Evolutionary conservation across 2,888 invertebrate species (phyloP), one percentile per base, ranked within the genome.

Genomic region (Nomada fucata): DNA sequence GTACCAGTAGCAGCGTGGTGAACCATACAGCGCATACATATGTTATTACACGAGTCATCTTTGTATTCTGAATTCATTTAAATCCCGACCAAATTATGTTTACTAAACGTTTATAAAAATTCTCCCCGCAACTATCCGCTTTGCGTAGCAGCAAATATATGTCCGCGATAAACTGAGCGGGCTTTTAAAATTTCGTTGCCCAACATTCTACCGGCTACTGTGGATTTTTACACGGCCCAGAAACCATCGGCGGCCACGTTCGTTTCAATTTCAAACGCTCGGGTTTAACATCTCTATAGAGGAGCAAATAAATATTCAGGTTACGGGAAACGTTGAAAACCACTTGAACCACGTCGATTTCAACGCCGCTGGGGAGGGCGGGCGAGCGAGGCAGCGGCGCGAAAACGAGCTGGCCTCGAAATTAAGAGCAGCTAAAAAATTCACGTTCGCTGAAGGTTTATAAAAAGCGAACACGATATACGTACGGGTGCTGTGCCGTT

Each of bases 281-380:
- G 26, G 50, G 63, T 47, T 64, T 63, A 44, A 64, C 73, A 64
- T 76, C 73, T 73, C 57, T 47, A 65, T 64, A 50, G 53, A 42
- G 47, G 64, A 59, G 76, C 59, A 73, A 76, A 76, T 76, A 76
- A 76, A 76, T 76, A 76, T 76, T 76, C 76, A 76, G 57, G 61
- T 55, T 50, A n/a, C 69, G 57, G 63, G 18, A 20, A 57, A 59
- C 73, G 76, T 64, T 76, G 73, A 64, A 76, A 76, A 76, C 72
- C 63, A 64, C 76, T 76, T 72, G 73, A 64, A 72, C 76, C 72
- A 57, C 72, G 73, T 76, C 64, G 76, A 76, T 71, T 64, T 76
- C 50, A 76, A 42, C 57, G 72, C 47, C 60, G 42, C 47, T n/a
- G 15, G 18, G 26, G 52, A 26, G 60, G 52, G 60, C 60, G 60